Evolutionary conservation across 2,888 invertebrate species (phyloP).

Genomic region (Schizaphis graminum): DNA sequence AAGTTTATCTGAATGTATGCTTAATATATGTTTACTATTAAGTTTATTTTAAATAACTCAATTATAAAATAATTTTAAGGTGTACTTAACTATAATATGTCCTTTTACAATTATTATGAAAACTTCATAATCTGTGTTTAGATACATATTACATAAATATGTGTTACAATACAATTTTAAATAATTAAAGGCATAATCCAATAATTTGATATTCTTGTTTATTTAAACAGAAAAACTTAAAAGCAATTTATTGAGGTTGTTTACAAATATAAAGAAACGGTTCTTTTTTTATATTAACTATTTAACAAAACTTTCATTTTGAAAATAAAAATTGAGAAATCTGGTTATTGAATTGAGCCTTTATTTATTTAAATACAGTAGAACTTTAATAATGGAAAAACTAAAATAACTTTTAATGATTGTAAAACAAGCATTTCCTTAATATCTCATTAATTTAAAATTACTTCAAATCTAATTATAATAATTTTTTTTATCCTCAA

Average conservation of each 20-base stretch:
- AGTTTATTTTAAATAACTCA: conserved; percentile 1
- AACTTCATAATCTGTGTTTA: background rate
- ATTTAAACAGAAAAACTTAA: background rate
- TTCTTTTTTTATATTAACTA: background rate
- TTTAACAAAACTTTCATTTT: background rate
- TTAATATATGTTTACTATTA: background rate
- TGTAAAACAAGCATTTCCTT: background rate
- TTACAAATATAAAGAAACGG: background rate
- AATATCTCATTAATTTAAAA: background rate
- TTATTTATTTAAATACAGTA: conserved; percentile 4
- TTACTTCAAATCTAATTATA: background rate
- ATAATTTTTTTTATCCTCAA: background rate
- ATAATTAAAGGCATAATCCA: background rate
- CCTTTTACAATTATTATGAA: background rate
- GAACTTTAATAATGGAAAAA: conserved; percentile 2
- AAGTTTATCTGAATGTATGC: conserved; percentile 16
- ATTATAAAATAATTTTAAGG: background rate
- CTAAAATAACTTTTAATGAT: background rate
- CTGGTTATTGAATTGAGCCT: background rate
- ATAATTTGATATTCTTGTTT: background rate
- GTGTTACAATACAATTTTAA: background rate
- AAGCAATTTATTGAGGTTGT: background rate
- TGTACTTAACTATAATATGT: background rate
- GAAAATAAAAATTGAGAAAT: background rate
- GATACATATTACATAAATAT: background rate